A percentile compares a stretch with the other conserved stretches of the same genome.
These are phyloP conservation scores for Sarcophilus harrisii DNA, from an alignment of 2,797 vertebrate genomes.

Conservation along the genomic window DNA sequence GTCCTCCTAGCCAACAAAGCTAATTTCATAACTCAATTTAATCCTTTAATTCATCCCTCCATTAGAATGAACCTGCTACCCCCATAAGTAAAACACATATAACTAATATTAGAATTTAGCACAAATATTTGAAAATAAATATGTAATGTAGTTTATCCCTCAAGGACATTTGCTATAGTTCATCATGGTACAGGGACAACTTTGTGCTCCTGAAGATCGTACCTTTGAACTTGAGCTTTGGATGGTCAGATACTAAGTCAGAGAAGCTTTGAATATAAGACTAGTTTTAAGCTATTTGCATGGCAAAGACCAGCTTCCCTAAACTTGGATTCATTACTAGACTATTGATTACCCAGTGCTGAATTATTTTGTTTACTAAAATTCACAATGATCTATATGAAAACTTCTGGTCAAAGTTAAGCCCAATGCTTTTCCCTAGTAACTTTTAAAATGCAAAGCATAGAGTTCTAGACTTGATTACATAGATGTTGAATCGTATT, in stretches of 20 bases:
- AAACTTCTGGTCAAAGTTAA: not conserved
- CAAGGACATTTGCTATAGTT: conserved; percentile 35
- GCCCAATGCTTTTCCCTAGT: not conserved
- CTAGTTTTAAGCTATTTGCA: not conserved
- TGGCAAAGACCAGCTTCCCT: not conserved
- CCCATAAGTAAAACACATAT: conserved; percentile 1
- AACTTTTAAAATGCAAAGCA: not conserved
- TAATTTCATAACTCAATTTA: conserved; percentile 19
- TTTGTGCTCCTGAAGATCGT: not conserved
- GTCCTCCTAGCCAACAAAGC: not conserved
- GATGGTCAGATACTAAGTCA: not conserved
- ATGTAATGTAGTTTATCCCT: not conserved
- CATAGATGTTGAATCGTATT: not conserved
- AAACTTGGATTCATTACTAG: not conserved
- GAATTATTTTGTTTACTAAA: not conserved
- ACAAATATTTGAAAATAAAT: conserved; percentile 37
- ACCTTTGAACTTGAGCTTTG: not conserved
- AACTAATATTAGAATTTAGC: conserved; percentile 25
- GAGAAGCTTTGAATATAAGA: not conserved
- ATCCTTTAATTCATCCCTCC: not conserved
- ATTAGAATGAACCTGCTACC: not conserved
- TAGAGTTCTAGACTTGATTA: not conserved
- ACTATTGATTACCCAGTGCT: not conserved
- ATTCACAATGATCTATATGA: not conserved
- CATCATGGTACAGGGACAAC: not conserved